Percentiles rank a stretch among this genome's conserved stretches.
phyloP scores from a whole-genome alignment of 2,113 vertebrate genomes.

The Anoura caudifer region DNA sequence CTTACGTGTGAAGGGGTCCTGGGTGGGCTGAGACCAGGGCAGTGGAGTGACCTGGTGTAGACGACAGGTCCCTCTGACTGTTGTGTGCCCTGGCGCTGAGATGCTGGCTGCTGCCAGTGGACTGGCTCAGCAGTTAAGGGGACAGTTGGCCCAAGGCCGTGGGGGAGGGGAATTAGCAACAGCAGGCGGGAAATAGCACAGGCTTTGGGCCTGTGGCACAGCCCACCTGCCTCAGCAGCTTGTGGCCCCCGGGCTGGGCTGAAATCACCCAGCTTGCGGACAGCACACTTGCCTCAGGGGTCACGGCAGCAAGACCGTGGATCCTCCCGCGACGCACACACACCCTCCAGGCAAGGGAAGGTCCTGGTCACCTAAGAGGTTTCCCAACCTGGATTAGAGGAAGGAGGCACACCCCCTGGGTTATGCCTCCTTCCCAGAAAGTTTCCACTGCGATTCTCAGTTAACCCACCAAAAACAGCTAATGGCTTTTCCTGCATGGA shows the following conservation, averaged over 20 bases:
- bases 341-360: background rate
- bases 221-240: background rate
- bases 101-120: background rate
- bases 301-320: background rate
- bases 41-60: background rate
- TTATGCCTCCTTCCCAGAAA: too few relatives aligned
- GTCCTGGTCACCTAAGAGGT: background rate
- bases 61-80: background rate
- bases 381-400: background rate
- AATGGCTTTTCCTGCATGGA: background rate
- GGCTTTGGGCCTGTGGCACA: background rate
- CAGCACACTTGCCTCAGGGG: background rate
- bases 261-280: background rate
- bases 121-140: background rate
- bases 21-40: background rate
- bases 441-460: background rate
- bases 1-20: background rate
- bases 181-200: background rate
- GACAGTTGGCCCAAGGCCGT: background rate
- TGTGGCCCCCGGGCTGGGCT: background rate
- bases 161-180: background rate
- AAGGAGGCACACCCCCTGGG: background rate
- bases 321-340: background rate
- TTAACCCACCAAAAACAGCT: background rate
- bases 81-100: background rate